Conservation (phyloP, 2,888 invertebrate species). For the Drosophila kanekoi region DNA sequence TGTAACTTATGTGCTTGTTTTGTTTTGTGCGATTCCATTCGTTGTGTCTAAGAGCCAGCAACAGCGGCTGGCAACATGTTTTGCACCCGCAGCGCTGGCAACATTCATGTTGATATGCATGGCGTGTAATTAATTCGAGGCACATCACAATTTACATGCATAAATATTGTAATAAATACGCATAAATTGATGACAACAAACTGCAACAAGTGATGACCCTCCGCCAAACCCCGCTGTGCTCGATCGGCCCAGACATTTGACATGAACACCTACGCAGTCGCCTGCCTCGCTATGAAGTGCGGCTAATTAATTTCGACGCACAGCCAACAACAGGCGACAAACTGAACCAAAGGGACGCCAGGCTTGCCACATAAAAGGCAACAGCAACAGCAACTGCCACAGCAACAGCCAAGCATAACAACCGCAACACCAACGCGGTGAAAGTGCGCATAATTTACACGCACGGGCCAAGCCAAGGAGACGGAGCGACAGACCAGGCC, state of each 20-base stretch:
- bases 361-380: constrained; percentile 39
- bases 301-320: constrained; percentile 73
- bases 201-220: constrained; percentile 49
- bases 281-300: constrained; percentile 48
- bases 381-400: constrained; percentile 22
- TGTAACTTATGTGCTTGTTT: not conserved
- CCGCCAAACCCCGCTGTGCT: constrained; percentile 28
- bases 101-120: constrained; percentile 69
- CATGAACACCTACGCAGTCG: constrained; percentile 65
- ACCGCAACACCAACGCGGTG: constrained; percentile 60
- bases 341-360: constrained; percentile 46
- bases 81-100: constrained; percentile 66
- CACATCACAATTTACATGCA: constrained; percentile 64
- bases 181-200: constrained; percentile 66
- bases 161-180: constrained; percentile 65
- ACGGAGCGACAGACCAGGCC: not conserved
- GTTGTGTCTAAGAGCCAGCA: constrained; percentile 3
- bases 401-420: constrained; percentile 9
- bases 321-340: constrained; percentile 40
- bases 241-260: constrained; percentile 40
- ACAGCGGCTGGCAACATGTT: constrained; percentile 37
- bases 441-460: constrained; percentile 78
- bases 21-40: not conserved
- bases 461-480: constrained; percentile 50
- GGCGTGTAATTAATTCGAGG: constrained; percentile 69